Percentiles rank a stretch among this genome's conserved stretches.
phyloP scores from a whole-genome alignment of 2,113 vertebrate species.

The Cheirogaleus medius region DNA sequence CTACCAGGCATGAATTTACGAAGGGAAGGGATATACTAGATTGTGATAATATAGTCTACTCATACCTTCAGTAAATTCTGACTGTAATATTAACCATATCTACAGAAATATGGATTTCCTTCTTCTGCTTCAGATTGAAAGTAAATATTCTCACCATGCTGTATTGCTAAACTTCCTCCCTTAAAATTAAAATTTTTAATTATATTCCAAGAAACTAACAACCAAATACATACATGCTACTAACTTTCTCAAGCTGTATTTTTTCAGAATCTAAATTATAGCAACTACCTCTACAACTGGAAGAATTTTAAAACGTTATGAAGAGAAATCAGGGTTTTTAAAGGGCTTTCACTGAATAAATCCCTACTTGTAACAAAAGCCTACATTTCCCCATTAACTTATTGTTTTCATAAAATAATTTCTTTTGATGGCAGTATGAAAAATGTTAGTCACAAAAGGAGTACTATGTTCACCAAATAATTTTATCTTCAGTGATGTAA shows the following conservation, averaged over 20 bases:
- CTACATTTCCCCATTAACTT: slow-evolving; percentile 47
- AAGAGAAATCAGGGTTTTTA: slow-evolving; percentile 64
- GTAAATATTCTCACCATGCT: neutral
- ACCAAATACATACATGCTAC: neutral
- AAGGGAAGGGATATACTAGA: neutral
- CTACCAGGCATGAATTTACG: neutral
- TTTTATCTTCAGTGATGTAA: slow-evolving; percentile 75
- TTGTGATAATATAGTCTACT: neutral
- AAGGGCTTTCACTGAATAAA: slow-evolving; percentile 71
- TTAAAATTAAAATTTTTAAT: slow-evolving; percentile 1
- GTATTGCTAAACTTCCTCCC: neutral
- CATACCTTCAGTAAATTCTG: neutral
- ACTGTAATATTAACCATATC: neutral
- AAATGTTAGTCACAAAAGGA: slow-evolving; percentile 64
- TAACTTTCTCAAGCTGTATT: neutral
- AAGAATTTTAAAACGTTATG: slow-evolving; percentile 61
- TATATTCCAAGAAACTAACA: slow-evolving; percentile 6
- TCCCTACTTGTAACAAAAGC: slow-evolving; percentile 63
- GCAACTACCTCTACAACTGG: neutral
- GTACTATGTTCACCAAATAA: slow-evolving; percentile 17
- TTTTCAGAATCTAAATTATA: slow-evolving; percentile 16
- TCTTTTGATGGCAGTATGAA: slow-evolving; percentile 71
- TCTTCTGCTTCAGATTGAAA: neutral
- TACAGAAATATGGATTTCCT: neutral
- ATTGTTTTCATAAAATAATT: slow-evolving; percentile 62